A percentile compares a stretch with the other conserved stretches of the same genome.
These are phyloP conservation scores for Hylaeus volcanicus DNA, from an alignment of 1,140 invertebrate species.

Conservation along the genomic window DNA sequence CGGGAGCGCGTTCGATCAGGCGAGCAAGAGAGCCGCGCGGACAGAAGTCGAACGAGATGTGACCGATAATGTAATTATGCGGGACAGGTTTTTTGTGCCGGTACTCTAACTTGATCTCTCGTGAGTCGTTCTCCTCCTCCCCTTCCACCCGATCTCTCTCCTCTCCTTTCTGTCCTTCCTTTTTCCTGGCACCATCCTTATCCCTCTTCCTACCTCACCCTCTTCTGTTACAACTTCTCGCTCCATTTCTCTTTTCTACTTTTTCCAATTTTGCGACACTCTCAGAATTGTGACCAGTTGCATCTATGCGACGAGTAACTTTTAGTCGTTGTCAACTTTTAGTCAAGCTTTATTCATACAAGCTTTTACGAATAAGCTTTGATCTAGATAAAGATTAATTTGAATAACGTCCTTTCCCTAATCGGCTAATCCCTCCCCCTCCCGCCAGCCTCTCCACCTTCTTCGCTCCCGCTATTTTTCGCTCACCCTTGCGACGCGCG, in stretches of 20 bases:
- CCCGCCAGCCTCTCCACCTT: neutral
- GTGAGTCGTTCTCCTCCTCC: slow-evolving; percentile 32
- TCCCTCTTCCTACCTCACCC: neutral
- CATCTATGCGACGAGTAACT: too few relatives aligned
- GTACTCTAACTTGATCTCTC: slow-evolving; percentile 56
- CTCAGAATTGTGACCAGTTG: too few relatives aligned
- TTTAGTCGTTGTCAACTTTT: too few relatives aligned
- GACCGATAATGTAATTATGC: slow-evolving; percentile 76
- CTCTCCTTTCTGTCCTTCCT: slow-evolving; percentile 16
- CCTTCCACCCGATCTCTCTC: slow-evolving; percentile 24
- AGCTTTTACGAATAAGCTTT: too few relatives aligned
- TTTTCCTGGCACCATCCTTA: neutral
- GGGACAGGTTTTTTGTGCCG: slow-evolving; percentile 72
- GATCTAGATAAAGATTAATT: too few relatives aligned
- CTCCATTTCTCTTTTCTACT: neutral
- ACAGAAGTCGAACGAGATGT: slow-evolving; percentile 73
- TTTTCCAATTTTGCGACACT: neutral
- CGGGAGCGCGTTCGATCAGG: slow-evolving; percentile 37
- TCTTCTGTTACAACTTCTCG: too few relatives aligned
- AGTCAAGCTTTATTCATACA: too few relatives aligned
- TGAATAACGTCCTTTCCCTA: too few relatives aligned
- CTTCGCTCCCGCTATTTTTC: neutral
- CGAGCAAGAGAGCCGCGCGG: slow-evolving; percentile 32
- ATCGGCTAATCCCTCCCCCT: neutral
- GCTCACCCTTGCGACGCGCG: neutral